Percentiles rank a stretch among this genome's conserved stretches.
These are phyloP conservation scores for Cryptus armator DNA, from an alignment of 2,888 invertebrate species.

Conservation along the genomic window DNA sequence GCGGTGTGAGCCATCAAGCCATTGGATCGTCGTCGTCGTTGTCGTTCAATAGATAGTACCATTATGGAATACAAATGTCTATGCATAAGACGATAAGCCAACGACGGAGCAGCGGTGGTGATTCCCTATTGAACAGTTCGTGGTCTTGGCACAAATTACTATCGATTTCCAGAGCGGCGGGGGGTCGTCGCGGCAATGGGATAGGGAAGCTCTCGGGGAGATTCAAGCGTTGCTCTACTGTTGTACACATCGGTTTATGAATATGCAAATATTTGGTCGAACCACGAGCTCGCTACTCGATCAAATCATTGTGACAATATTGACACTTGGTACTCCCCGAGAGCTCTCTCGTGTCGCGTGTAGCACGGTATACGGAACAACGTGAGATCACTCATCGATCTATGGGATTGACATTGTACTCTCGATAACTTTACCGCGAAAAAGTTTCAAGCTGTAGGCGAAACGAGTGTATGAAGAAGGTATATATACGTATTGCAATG, in stretches of 20 bases:
- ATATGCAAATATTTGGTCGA: slow-evolving; percentile 76
- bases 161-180: slow-evolving; percentile 62
- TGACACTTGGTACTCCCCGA: slow-evolving; percentile 63
- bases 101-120: slow-evolving; percentile 50
- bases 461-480: neutral
- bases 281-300: slow-evolving; percentile 63
- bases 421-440: slow-evolving; percentile 61
- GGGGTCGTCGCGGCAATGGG: slow-evolving; percentile 21
- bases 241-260: slow-evolving; percentile 71
- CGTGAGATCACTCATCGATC: slow-evolving; percentile 58
- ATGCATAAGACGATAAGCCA: slow-evolving; percentile 62
- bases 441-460: slow-evolving; percentile 26
- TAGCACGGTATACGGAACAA: neutral
- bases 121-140: slow-evolving; percentile 59
- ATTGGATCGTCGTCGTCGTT: neutral
- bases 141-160: slow-evolving; percentile 70
- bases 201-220: slow-evolving; percentile 7
- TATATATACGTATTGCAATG: neutral
- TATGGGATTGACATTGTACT: slow-evolving; percentile 52
- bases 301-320: slow-evolving; percentile 72
- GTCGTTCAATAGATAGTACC: slow-evolving; percentile 15
- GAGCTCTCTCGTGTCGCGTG: slow-evolving; percentile 20
- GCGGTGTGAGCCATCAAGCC: slow-evolving; percentile 29
- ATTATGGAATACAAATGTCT: slow-evolving; percentile 56
- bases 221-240: neutral